phyloP scores from a whole-genome alignment of 2,113 vertebrate species.

The Malurus elegans region DNA sequence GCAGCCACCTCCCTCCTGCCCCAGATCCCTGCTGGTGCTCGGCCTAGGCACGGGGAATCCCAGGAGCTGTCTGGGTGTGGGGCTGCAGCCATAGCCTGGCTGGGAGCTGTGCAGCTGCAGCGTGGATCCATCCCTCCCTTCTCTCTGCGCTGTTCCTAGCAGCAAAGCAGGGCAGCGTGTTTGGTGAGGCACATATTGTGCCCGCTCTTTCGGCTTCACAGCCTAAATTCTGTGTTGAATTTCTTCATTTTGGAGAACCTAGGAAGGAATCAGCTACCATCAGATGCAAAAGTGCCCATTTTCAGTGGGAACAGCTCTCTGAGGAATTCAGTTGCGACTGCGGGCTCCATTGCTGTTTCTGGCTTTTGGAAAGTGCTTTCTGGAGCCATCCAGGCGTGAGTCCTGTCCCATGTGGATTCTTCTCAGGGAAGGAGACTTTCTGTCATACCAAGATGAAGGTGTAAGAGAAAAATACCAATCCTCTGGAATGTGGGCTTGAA shows the following conservation, averaged over 20 bases:
- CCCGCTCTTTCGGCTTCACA: not conserved
- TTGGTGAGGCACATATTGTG: not conserved
- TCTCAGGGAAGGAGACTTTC: not conserved
- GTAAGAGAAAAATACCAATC: not conserved
- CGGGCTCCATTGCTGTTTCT: fast-evolving
- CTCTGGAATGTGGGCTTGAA: not conserved
- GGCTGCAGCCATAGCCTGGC: fast-evolving
- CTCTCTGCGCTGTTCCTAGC: not conserved
- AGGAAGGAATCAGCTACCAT: not conserved
- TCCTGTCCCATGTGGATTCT: not conserved
- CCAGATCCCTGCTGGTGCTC: not conserved
- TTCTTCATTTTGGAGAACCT: not conserved
- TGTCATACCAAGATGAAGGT: not conserved
- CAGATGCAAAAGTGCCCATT: not conserved
- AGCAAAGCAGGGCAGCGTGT: not conserved
- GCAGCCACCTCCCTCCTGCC: not conserved
- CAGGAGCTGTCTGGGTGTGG: not conserved
- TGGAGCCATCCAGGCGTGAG: not conserved
- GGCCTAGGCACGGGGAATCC: no score
- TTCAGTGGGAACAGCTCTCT: not conserved
- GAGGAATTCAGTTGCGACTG: not conserved
- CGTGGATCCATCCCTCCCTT: not conserved
- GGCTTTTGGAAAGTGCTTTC: not conserved
- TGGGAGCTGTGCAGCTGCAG: not conserved
- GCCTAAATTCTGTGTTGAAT: not conserved